Conservation (phyloP, 1,140 invertebrate genomes). For the Hycleus phaleratus region DNA sequence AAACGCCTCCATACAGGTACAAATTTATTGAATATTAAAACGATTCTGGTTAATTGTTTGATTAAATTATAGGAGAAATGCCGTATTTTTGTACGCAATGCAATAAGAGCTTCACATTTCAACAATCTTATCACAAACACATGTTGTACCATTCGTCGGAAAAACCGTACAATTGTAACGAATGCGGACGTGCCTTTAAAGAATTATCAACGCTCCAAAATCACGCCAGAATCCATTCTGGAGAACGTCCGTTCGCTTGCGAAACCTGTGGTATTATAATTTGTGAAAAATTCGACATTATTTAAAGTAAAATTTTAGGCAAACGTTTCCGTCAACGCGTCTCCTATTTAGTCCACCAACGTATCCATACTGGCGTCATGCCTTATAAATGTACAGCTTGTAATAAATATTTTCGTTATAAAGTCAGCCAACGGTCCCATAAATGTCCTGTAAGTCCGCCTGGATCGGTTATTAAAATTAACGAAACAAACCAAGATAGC, state of each 20-base stretch:
- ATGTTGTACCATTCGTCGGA: constrained; percentile 78
- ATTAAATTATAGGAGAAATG: constrained; percentile 62
- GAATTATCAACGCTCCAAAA: constrained; percentile 84
- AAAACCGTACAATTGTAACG: constrained; percentile 69
- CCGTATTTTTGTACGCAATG: constrained; percentile 78
- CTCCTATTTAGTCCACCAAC: constrained; percentile 74
- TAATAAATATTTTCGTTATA: constrained; percentile 75
- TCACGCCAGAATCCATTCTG: constrained; percentile 75
- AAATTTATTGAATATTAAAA: not conserved
- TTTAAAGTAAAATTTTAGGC: constrained; percentile 45
- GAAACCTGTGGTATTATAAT: constrained; percentile 69
- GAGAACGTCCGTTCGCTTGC: constrained; percentile 86
- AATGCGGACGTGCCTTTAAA: constrained; percentile 78
- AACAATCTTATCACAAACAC: constrained; percentile 88
- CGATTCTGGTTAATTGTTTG: not conserved
- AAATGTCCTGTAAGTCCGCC: constrained; percentile 60
- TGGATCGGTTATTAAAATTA: constrained; percentile 40
- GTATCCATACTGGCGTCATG: constrained; percentile 77
- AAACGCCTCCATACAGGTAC: constrained; percentile 69
- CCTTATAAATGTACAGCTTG: constrained; percentile 75
- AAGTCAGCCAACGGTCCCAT: constrained; percentile 75
- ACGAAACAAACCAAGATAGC: not conserved
- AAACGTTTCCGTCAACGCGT: constrained; percentile 81
- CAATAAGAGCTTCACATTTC: constrained; percentile 82
- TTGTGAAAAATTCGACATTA: not conserved